Evolutionary conservation across 2,888 invertebrate species (phyloP), one percentile per base, ranked within the genome.

Genomic region (Platypus cylindrus): DNA sequence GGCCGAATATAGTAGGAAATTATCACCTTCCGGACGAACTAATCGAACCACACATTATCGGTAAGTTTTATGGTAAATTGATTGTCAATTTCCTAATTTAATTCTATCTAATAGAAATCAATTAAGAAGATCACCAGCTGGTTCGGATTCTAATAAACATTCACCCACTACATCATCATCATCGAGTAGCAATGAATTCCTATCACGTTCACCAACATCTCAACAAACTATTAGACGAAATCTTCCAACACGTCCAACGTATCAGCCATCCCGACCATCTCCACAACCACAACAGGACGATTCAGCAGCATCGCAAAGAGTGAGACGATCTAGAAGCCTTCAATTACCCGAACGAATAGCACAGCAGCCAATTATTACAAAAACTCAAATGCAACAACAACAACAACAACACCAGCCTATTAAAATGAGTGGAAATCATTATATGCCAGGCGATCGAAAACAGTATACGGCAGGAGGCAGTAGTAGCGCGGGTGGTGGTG

Each of bases 261-360:
- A 30, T 33, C 40, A 22, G 28, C 39, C 37, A 2, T 23, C 25
- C 7, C 35, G 34, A 25, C 29, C 32, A 8, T 35, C 25, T 8
- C 39, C 34, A 22, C 48, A 49, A 27, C n/a, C n/a, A n/a, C n/a
- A n/a, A n/a, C 48, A 50, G 31, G 56, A 56, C 17, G 54, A 54
- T 32, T 25, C 44, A 16, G 28, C 37, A 12, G 20, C 36, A 3
- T 15, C 49, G 8, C 52, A 54, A 34, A 50, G 66, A 31, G 69
- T 70, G 9, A 49, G 68, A 39, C 55, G 71, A 16, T 70, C 70
- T 1, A 65, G 75, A 48, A 76, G 76, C 44, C 61, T 77, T 16
- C 76, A 77, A 49, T 58, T 76, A 16, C 74, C 72, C 1, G 76
- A 76, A 48, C 64, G 65, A 44, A 54, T 55, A 34, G 18, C 16